Base-by-base conservation (phyloP, 2,797 vertebrate species). In the Esox masquinongy region DNA sequence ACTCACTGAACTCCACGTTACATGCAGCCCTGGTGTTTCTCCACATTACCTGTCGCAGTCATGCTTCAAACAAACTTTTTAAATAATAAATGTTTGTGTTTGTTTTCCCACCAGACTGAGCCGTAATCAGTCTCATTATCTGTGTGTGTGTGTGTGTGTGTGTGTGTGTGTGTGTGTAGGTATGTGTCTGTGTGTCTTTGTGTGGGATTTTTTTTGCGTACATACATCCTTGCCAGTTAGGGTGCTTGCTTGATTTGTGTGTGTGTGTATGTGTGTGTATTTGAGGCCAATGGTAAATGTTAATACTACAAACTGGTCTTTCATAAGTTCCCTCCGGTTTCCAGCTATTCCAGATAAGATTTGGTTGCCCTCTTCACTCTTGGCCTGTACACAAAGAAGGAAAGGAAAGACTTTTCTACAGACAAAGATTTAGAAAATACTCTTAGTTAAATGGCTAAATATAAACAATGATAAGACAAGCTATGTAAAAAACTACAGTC, bases 311-410 rank as follows among this genome's bases (percentile, higher is more conserved):
- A 70, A 79, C 76, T 78, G 81, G 82, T 77, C 78, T 79, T 80
- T 85, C 5, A 6, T 43, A 43, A 43, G 79, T 79, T 75, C 80
- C 82, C 88, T 88, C 82, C n/a, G 53, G 5, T 85, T 88, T 84
- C 87, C 80, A 85, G 81, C 82, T 79, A 59, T 74, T 82, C 72
- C 69, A 85, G 89, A 90, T 89, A 85, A 86, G 81, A 86, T 89
- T 76, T 76, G 77, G 78, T 82, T 75, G 78, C 72, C 75, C 75
- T 74, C 76, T 79, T 74, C 74, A 75, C 80, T 68, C 74, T 83
- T 75, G 75, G 68, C 77, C 68, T 74, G 77, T 70, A 69, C 70
- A 73, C 76, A 71, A 53, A 63, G 72, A 61, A 70, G 66, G 53
- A 73, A 74, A 73, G 76, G 77, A 66, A 77, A 75, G 71, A 39